Evolutionary conservation across 2,113 vertebrate species (phyloP).

Genomic region (Narcine bancroftii): DNA sequence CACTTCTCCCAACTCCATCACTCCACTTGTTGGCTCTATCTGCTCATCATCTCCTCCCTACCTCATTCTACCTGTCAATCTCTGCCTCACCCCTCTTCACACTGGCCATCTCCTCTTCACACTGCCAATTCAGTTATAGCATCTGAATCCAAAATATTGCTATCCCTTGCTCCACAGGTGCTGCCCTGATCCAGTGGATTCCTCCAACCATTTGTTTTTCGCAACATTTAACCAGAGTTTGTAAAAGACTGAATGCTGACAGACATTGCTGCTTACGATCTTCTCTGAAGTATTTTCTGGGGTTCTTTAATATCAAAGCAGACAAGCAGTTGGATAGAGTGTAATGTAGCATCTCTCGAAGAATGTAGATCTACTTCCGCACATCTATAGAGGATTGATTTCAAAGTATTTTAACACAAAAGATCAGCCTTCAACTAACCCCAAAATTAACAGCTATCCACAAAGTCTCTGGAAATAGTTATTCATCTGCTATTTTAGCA

Average conservation of each 20-base stretch:
- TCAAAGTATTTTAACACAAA: background rate
- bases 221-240: background rate
- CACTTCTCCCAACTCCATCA: too few species aligned
- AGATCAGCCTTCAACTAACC: background rate
- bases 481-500: background rate
- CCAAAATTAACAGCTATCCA: background rate
- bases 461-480: background rate
- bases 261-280: background rate
- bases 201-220: too few species aligned
- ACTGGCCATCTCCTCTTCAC: too few species aligned
- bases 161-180: too few species aligned
- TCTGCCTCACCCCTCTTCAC: too few species aligned
- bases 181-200: too few species aligned
- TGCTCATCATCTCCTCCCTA: too few species aligned
- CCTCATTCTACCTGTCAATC: too few species aligned
- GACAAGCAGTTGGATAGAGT: background rate
- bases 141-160: too few species aligned
- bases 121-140: too few species aligned
- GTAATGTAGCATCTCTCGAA: background rate
- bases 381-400: background rate
- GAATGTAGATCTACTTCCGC: background rate
- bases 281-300: background rate
- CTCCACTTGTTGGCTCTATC: too few species aligned
- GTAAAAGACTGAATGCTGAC: background rate
- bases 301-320: background rate